These are phyloP conservation scores for Parnassius apollo DNA, from an alignment of 2,888 invertebrate genomes.

Conservation along the genomic window DNA sequence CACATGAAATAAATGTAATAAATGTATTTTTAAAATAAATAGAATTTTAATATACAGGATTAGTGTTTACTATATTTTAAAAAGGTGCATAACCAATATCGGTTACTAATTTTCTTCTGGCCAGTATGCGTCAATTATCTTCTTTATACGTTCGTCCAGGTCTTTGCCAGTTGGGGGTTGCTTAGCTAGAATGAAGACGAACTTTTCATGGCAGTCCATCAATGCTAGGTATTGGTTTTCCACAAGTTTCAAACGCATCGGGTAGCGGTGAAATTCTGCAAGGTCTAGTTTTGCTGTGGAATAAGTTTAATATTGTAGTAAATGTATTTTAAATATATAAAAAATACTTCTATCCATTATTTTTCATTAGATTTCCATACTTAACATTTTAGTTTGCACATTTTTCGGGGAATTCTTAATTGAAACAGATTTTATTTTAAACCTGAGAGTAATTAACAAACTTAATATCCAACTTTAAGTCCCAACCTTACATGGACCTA, in stretches of 20 bases:
- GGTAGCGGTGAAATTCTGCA: slow-evolving; percentile 58
- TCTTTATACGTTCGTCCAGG: slow-evolving; percentile 52
- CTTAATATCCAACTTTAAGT: too few species aligned
- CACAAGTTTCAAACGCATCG: slow-evolving; percentile 60
- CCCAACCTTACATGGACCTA: too few species aligned
- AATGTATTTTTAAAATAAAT: too few species aligned
- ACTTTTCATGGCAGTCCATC: slow-evolving; percentile 70
- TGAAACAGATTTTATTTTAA: too few species aligned
- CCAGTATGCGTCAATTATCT: slow-evolving; percentile 61
- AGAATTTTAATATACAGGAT: too few species aligned
- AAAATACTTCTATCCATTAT: too few species aligned
- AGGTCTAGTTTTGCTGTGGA: slow-evolving; percentile 55
- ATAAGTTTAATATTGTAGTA: slow-evolving; percentile 2
- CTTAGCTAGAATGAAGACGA: slow-evolving; percentile 60
- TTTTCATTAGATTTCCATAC: too few species aligned
- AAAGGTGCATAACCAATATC: neutral
- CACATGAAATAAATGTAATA: too few species aligned
- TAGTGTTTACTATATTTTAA: neutral
- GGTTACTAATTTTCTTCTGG: slow-evolving; percentile 43
- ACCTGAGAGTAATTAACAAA: too few species aligned
- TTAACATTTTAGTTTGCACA: too few species aligned
- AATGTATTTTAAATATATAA: neutral
- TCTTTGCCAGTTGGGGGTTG: slow-evolving; percentile 50
- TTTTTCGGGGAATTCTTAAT: too few species aligned
- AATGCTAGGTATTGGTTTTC: slow-evolving; percentile 59